Evolutionary conservation across 2,113 vertebrate species (phyloP).

Genomic region (Balaeniceps rex): DNA sequence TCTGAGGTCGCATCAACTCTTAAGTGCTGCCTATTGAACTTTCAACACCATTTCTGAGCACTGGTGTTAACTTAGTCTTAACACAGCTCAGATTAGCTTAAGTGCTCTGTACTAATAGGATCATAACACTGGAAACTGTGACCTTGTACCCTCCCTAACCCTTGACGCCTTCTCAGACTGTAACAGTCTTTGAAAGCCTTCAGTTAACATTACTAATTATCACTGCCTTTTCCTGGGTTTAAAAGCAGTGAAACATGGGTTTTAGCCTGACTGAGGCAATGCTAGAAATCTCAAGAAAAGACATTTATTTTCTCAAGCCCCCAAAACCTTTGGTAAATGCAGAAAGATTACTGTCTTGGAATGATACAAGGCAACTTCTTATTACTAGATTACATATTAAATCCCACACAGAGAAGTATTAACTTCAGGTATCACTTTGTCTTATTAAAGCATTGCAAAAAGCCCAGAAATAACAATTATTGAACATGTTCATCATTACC

Average conservation of each 20-base stretch:
- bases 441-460: background rate
- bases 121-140: background rate
- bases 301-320: background rate
- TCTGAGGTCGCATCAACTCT: background rate
- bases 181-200: background rate
- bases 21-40: background rate
- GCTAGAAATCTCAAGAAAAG: background rate
- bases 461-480: background rate
- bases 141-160: background rate
- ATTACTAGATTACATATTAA: background rate
- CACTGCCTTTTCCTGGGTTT: background rate
- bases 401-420: background rate
- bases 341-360: background rate
- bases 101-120: conserved; percentile 13
- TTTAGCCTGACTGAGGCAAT: background rate
- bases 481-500: background rate
- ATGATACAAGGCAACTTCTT: background rate
- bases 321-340: background rate
- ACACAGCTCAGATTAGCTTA: background rate
- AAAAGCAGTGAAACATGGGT: background rate
- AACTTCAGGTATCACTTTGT: background rate
- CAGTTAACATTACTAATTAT: conserved; percentile 2
- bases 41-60: background rate
- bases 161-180: background rate
- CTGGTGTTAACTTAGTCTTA: background rate